Evolutionary conservation across 2,113 vertebrate species (phyloP), one percentile per base, ranked within the genome.

Genomic region (Cephalopholis sonnerati): DNA sequence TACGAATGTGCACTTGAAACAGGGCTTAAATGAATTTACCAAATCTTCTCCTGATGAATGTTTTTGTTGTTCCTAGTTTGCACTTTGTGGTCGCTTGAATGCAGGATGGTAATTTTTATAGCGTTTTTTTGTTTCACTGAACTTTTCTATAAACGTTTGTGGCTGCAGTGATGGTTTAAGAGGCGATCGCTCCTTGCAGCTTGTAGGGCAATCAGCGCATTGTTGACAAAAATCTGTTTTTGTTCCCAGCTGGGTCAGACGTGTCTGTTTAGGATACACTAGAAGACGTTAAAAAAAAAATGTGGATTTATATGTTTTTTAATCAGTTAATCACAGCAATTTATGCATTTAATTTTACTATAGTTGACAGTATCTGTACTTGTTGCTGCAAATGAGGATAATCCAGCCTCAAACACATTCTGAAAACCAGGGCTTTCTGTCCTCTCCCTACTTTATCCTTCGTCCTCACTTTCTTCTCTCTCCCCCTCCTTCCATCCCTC

Each of bases 391-490:
- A 82, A 79, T 87, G 25, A 65, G 71, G 46, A 82, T 77, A 88
- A 89, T 86, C 76, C n/a, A 48, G 12, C 64, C 64, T 71, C 39
- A 68, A 85, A 68, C 65, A 67, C 55, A 68, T 66, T 82, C 65
- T 77, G 55, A 85, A 86, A 77, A 68, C 54, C 54, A 57, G 18
- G 22, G 36, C n/a, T 79, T 77, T 89, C 69, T 82, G 61, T 87
- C 83, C 82, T 76, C 67, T 80, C 64, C 84, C 73, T 53, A n/a
- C 72, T 86, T 78, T 83, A 77, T 86, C 58, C 82, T 89, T 86
- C 84, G 83, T 91, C 82, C 89, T 91, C 90, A 87, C 79, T 86
- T 91, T 85, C 90, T 92, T 86, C 79, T 83, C 88, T 89, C 81
- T 65, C 66, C 82, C 82, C 89, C 73, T 84, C 82, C 86, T 85